phyloP scores from a whole-genome alignment of 2,113 vertebrate species.

The Phocoena sinus region DNA sequence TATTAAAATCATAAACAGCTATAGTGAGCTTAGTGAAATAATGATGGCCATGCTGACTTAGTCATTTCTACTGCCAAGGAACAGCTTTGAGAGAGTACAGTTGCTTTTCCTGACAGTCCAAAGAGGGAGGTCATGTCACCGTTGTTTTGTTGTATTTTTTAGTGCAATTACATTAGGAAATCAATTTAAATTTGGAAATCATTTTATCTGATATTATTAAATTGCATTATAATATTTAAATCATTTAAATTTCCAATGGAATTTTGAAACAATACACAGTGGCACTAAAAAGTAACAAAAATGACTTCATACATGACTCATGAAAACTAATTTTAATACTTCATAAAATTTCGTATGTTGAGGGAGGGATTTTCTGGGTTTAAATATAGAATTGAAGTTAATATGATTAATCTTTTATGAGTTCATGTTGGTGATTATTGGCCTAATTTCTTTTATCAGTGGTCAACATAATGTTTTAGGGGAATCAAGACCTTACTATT shows the following conservation, averaged over 20 bases:
- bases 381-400: neutral
- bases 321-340: neutral
- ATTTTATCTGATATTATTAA: neutral
- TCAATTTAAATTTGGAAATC: neutral
- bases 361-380: neutral
- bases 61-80: neutral
- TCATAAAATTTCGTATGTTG: neutral
- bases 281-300: neutral
- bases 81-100: accelerated
- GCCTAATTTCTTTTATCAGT: neutral
- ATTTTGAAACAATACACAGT: neutral
- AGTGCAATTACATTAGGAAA: neutral
- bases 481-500: neutral
- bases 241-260: neutral
- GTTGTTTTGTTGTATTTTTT: neutral
- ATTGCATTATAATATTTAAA: neutral
- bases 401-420: neutral
- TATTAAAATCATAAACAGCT: neutral
- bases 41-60: neutral
- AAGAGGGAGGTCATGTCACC: too few relatives aligned
- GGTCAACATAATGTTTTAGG: neutral
- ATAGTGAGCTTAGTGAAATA: accelerated
- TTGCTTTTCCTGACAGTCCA: neutral
- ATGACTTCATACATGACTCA: neutral
- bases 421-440: neutral